A percentile compares a stretch with the other conserved stretches of the same genome.
Evolutionary conservation across 2,113 vertebrate species (phyloP).

Genomic region (Sterna hirundo): DNA sequence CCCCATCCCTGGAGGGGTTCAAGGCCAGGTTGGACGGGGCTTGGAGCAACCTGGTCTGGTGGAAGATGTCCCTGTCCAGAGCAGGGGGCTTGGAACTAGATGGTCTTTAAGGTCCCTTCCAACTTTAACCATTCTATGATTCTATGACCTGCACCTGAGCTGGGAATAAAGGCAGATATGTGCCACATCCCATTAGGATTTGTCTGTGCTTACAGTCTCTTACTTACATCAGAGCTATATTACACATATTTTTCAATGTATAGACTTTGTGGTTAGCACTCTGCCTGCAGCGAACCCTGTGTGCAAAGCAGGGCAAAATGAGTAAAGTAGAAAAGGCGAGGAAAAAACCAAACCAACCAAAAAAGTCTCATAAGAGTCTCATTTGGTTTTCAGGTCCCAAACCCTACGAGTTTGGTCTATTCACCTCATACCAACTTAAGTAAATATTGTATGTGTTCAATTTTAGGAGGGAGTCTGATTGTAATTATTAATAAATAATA

Average conservation of each 20-base stretch:
- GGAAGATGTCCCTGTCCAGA: too few species aligned
- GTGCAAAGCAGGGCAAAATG: not conserved
- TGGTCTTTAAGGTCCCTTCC: too few species aligned
- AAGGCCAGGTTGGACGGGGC: too few species aligned
- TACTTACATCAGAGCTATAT: not conserved
- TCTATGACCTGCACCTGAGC: not conserved
- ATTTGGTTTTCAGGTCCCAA: not conserved
- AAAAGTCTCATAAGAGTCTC: not conserved
- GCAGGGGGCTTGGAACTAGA: too few species aligned
- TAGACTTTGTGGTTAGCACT: not conserved
- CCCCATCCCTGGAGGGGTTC: too few species aligned
- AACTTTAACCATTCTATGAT: too few species aligned
- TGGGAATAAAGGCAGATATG: not conserved
- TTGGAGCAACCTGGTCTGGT: too few species aligned
- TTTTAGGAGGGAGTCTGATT: not conserved
- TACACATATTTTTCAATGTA: not conserved
- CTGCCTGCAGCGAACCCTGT: not conserved
- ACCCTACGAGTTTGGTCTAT: not conserved
- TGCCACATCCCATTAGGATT: not conserved
- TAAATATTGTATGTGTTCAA: not conserved
- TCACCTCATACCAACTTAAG: not conserved
- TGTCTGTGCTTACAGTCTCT: not conserved
- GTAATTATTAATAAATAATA: not conserved
- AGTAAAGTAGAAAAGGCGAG: not conserved
- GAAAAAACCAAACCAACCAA: fast-evolving